Conservation (phyloP, 30 jellyfish, hydroid and myxozoan species). For the Chrysaora quinquecirrha region DNA sequence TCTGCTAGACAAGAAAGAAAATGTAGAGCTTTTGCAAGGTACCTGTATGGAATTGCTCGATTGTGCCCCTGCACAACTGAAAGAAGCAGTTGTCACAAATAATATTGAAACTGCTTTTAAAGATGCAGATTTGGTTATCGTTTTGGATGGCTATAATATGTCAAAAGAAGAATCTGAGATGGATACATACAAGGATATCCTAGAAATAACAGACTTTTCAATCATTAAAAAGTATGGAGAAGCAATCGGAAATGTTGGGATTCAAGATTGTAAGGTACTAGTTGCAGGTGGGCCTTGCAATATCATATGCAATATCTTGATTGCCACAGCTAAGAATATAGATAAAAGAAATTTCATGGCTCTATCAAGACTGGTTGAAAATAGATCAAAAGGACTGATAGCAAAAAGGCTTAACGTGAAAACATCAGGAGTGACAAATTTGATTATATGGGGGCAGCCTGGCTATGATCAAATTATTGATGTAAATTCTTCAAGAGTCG, state of each 20-base stretch:
- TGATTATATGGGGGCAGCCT: constrained; percentile 89
- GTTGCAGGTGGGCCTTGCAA: constrained; percentile 80
- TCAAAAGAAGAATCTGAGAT: neutral
- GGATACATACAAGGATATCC: neutral
- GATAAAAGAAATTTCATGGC: constrained; percentile 59
- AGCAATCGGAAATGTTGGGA: constrained; percentile 45
- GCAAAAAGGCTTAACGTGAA: constrained; percentile 79
- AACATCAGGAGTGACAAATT: constrained; percentile 68
- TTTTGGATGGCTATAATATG: constrained; percentile 53
- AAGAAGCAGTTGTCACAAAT: constrained; percentile 33
- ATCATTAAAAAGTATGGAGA: constrained; percentile 48
- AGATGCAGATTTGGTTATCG: constrained; percentile 67
- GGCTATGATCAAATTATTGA: constrained; percentile 55
- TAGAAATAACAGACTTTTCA: constrained; percentile 27
- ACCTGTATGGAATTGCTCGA: constrained; percentile 86
- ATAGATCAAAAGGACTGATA: constrained; percentile 75
- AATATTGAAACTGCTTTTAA: constrained; percentile 65
- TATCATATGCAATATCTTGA: constrained; percentile 48
- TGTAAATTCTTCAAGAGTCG: constrained; percentile 66
- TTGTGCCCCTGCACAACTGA: constrained; percentile 79
- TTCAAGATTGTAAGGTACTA: constrained; percentile 58
- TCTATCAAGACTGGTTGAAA: constrained; percentile 80
- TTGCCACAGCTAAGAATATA: constrained; percentile 29
- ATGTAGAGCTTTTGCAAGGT: constrained; percentile 57
- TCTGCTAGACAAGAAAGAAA: constrained; percentile 56